Conservation (phyloP, 2,797 vertebrate genomes). For the Oceanodroma leucorhoa region DNA sequence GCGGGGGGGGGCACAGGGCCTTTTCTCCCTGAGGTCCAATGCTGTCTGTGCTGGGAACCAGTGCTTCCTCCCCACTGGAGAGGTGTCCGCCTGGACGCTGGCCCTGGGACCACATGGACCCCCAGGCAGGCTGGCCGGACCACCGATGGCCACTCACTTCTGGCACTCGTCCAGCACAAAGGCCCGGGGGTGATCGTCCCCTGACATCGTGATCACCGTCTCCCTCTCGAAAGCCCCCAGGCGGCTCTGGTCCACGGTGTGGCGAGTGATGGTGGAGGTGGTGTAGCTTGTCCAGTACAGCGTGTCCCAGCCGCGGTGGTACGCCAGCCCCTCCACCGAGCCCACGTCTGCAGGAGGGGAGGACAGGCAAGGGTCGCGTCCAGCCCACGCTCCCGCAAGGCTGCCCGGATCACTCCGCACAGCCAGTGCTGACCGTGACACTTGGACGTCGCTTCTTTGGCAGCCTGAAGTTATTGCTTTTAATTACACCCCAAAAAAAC, state of each 20-base stretch:
- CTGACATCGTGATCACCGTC: constrained; percentile 96
- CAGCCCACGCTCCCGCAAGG: accelerated
- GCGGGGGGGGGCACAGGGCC: neutral
- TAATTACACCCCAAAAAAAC: neutral
- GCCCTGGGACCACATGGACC: accelerated
- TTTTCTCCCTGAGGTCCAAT: neutral
- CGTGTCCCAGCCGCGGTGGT: constrained; percentile 94
- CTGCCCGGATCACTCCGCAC: accelerated
- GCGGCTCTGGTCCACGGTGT: constrained; percentile 93
- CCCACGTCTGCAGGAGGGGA: constrained; percentile 84
- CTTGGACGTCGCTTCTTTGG: accelerated
- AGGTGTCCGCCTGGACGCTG: accelerated
- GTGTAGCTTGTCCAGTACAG: constrained; percentile 99
- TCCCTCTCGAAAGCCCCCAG: constrained; percentile 90
- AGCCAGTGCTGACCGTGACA: accelerated
- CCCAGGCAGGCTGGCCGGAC: accelerated
- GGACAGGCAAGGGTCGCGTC: neutral
- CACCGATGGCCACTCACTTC: constrained; percentile 78
- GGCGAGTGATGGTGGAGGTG: constrained; percentile 95
- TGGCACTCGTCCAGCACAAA: constrained; percentile 97
- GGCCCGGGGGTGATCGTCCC: constrained; percentile 94
- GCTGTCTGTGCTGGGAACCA: neutral
- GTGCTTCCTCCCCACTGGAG: neutral
- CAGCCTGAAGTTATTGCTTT: neutral
- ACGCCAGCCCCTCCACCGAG: constrained; percentile 94